phyloP scores from a whole-genome alignment of 2,888 invertebrate species.

The Platynereis dumerilii region DNA sequence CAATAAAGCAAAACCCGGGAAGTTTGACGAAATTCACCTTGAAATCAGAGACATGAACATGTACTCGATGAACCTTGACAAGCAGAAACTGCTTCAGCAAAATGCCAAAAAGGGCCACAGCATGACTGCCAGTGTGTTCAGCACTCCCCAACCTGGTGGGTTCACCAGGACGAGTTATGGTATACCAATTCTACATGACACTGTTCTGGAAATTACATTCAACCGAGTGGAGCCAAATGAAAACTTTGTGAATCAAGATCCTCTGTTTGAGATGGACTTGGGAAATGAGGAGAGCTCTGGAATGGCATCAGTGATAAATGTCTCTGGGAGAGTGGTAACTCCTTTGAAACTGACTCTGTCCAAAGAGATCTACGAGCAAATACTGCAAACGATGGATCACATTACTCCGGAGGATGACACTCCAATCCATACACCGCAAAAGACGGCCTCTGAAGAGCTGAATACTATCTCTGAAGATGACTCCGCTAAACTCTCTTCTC shows the following conservation, averaged over 20 bases:
- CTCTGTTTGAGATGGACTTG: slow-evolving; percentile 6
- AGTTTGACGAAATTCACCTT: slow-evolving; percentile 27
- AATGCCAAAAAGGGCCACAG: slow-evolving; percentile 68
- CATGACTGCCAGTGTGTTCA: slow-evolving; percentile 18
- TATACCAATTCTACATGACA: slow-evolving; percentile 84
- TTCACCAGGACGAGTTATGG: slow-evolving; percentile 69
- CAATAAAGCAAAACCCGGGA: not conserved
- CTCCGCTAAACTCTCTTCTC: slow-evolving; percentile 10
- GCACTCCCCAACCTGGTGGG: slow-evolving; percentile 33
- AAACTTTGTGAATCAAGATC: slow-evolving; percentile 46
- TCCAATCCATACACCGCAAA: not conserved
- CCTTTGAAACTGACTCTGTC: slow-evolving; percentile 85
- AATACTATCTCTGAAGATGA: not conserved
- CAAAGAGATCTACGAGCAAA: slow-evolving; percentile 87
- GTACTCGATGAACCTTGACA: slow-evolving; percentile 75
- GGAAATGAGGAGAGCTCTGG: slow-evolving; percentile 6
- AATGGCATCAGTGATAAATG: slow-evolving; percentile 62
- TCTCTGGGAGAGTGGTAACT: slow-evolving; percentile 81
- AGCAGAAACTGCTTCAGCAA: slow-evolving; percentile 69
- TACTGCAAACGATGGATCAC: slow-evolving; percentile 68
- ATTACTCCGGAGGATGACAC: slow-evolving; percentile 40
- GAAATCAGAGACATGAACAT: slow-evolving; percentile 77
- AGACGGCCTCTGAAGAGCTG: not conserved
- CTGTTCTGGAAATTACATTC: slow-evolving; percentile 77
- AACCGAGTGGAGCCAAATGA: slow-evolving; percentile 62